Conservation (phyloP, 35 echinoderm and acorn worm genomes). For the Apostichopus japonicus region DNA sequence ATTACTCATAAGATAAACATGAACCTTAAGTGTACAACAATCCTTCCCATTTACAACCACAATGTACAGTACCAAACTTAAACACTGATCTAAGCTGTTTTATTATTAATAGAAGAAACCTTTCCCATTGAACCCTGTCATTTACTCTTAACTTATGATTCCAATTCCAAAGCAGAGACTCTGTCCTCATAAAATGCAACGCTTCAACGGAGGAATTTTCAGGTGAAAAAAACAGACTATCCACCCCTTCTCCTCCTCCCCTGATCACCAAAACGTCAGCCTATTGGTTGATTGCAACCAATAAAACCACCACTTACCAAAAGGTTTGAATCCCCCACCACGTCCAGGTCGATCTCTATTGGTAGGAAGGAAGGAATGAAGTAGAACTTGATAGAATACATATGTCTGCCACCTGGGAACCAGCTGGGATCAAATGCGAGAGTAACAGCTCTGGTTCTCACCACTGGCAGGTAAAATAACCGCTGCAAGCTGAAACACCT, state of each 20-base stretch:
- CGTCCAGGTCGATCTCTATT: slow-evolving; percentile 47
- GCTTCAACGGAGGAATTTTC: too few species aligned
- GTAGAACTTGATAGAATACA: slow-evolving; percentile 7
- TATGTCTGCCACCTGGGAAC: not conserved
- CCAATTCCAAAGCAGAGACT: too few species aligned
- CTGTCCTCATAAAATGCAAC: too few species aligned
- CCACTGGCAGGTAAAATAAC: not conserved
- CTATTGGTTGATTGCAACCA: not conserved
- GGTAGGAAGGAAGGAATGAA: slow-evolving; percentile 44
- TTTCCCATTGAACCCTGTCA: too few species aligned
- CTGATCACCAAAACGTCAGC: not conserved
- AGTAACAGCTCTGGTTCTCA: slow-evolving; percentile 3
- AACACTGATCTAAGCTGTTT: too few species aligned
- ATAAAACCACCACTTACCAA: slow-evolving; percentile 32
- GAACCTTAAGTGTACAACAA: too few species aligned
- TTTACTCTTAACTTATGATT: too few species aligned
- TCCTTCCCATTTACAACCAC: too few species aligned
- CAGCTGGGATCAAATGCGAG: not conserved
- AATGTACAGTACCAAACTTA: too few species aligned
- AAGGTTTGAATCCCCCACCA: slow-evolving; percentile 26
- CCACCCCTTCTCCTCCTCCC: not conserved
- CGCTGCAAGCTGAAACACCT: not conserved
- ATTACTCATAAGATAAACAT: too few species aligned
- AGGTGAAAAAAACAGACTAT: not conserved
- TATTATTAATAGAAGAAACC: too few species aligned